phyloP scores from a whole-genome alignment of 2,113 vertebrate genomes.

The Cricetomys ansorgei region DNA sequence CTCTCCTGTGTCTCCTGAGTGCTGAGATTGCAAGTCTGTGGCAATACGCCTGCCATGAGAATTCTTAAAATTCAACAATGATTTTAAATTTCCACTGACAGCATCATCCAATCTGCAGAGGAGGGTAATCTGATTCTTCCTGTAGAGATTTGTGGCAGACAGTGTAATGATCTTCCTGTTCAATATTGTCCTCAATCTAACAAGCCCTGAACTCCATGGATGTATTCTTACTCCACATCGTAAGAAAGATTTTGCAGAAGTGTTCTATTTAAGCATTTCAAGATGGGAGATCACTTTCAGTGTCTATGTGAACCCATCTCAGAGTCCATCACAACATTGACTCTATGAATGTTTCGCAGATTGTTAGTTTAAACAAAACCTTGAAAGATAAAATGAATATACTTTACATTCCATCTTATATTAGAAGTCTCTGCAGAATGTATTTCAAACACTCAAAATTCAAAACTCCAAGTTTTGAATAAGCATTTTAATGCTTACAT shows the following conservation, averaged over 20 bases:
- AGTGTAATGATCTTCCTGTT: background rate
- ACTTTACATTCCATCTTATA: background rate
- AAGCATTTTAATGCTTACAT: background rate
- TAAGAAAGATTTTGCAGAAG: background rate
- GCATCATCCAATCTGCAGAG: background rate
- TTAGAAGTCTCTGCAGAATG: background rate
- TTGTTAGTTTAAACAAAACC: background rate
- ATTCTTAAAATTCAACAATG: background rate
- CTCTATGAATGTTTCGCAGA: background rate
- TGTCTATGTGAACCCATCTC: background rate
- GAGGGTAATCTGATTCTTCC: background rate
- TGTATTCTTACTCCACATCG: background rate
- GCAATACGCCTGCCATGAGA: no score
- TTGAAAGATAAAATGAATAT: background rate
- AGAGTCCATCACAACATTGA: background rate
- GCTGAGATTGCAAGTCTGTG: background rate
- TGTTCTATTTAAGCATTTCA: background rate
- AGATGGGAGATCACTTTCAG: background rate
- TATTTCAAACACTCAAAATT: background rate
- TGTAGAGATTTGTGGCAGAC: background rate
- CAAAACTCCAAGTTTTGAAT: slow-evolving; percentile 20
- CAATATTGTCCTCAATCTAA: background rate
- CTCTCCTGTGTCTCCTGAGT: background rate
- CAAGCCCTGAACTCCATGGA: background rate
- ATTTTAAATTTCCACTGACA: background rate